phyloP scores from a whole-genome alignment of 2,113 vertebrate species.

The Suricata suricatta region DNA sequence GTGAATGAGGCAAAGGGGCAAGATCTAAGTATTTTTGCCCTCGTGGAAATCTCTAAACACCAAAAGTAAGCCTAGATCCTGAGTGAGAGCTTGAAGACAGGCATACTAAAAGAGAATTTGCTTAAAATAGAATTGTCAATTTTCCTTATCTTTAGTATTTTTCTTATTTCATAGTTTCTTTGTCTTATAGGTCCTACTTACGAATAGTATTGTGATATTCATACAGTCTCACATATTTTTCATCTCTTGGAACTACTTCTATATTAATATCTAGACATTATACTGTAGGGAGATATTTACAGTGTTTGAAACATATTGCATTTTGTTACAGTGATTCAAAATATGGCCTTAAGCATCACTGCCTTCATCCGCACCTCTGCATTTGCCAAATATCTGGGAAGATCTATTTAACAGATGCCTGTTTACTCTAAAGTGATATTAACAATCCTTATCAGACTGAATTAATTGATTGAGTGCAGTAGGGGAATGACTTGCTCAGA shows the following conservation, averaged over 20 bases:
- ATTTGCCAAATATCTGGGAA: constrained; percentile 61
- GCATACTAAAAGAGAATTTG: not conserved
- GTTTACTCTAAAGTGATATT: constrained; percentile 62
- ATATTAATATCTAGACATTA: constrained; percentile 23
- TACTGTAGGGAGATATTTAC: constrained; percentile 33
- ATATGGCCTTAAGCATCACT: constrained; percentile 34
- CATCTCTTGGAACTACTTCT: constrained; percentile 41
- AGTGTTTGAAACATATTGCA: constrained; percentile 36
- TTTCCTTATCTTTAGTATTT: not conserved
- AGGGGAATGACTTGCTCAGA: constrained; percentile 5
- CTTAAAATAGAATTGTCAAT: constrained; percentile 16
- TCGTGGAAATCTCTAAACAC: not conserved
- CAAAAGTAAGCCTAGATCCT: not conserved
- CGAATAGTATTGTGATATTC: not conserved
- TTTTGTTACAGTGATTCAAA: constrained; percentile 56
- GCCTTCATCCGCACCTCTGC: not conserved
- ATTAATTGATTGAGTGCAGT: constrained; percentile 67
- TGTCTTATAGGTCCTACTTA: not conserved
- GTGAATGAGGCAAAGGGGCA: constrained; percentile 1
- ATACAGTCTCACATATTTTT: not conserved
- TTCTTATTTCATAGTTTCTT: constrained; percentile 30
- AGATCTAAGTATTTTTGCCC: not conserved
- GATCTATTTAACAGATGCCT: constrained; percentile 62
- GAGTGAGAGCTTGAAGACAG: not conserved
- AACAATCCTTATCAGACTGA: constrained; percentile 61